Evolutionary conservation across 2,888 invertebrate genomes (phyloP), one percentile per base, ranked within the genome.

Genomic region (Ornithoptera alexandrae): DNA sequence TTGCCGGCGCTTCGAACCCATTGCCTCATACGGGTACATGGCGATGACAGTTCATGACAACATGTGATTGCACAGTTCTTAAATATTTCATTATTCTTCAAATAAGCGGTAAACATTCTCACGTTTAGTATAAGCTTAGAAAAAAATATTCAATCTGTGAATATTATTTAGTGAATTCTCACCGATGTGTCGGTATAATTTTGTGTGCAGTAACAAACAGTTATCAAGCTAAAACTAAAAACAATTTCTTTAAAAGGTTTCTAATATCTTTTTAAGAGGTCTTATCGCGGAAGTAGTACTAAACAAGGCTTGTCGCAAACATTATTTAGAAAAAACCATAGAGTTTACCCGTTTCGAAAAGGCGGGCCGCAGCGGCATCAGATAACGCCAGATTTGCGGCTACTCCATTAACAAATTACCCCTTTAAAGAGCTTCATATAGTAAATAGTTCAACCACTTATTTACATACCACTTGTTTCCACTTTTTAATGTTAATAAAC

Each of bases 341-440:
- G 81, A 87, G 83, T 90, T 88, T 86, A 86, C 86, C 89, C 89
- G 88, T 89, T 91, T 90, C 86, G 80, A 88, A 88, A 88, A 86
- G 85, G 85, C 88, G 85, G 87, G 84, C 84, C 84, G 84, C 76
- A 80, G 85, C 78, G 83, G 81, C 83, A 89, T 89, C 88, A 84
- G 92, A 92, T 92, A 90, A 83, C 83, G 76, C 78, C 82, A 86
- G 89, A 90, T 91, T 91, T 90, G 90, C 88, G 86, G 82, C 84
- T 81, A 77, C 79, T 75, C 88, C 89, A 90, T 91, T 91, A 88
- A 88, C 90, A 89, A 91, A 91, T 91, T 89, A 87, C 88, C 84
- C 82, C 83, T 83, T 84, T 84, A 82, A 81, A 81, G 72, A 78
- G 75, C 77, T 79, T 74, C 75, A 80, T 56, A 64, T 77, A 74